Conservation (phyloP, 2,797 vertebrate species). For the Helarctos malayanus region DNA sequence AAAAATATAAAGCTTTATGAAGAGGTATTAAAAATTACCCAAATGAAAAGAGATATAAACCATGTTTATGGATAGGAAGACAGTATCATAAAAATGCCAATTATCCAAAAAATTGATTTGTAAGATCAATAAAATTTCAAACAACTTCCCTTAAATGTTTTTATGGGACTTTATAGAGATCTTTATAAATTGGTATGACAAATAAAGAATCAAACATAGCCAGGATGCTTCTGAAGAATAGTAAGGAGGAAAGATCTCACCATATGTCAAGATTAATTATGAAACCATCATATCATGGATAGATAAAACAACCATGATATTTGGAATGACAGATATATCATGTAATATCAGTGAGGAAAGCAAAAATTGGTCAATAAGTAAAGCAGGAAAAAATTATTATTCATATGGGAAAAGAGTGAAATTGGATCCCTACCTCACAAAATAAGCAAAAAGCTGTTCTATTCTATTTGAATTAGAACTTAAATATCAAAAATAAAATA, state of each 20-base stretch:
- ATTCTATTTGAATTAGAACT: background rate
- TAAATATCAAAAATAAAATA: background rate
- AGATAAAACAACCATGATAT: background rate
- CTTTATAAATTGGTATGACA: background rate
- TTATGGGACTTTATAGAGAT: background rate
- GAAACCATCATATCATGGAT: background rate
- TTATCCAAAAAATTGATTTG: slow-evolving; percentile 1
- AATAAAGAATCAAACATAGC: background rate
- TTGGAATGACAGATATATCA: background rate
- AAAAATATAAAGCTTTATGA: background rate
- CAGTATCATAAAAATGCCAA: background rate
- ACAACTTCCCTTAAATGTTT: background rate
- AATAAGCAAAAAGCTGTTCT: background rate
- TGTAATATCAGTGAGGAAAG: background rate
- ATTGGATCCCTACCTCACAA: background rate
- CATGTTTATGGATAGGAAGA: background rate
- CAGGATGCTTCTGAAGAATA: background rate
- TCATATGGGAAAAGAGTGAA: background rate
- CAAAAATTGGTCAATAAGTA: background rate
- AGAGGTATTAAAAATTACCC: background rate
- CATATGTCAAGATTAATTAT: background rate
- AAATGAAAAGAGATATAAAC: background rate
- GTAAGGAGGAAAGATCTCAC: background rate
- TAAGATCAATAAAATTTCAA: background rate
- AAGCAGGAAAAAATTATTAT: background rate